Base-by-base conservation (phyloP, 2,113 vertebrate genomes). In the Oryctolagus cuniculus region DNA sequence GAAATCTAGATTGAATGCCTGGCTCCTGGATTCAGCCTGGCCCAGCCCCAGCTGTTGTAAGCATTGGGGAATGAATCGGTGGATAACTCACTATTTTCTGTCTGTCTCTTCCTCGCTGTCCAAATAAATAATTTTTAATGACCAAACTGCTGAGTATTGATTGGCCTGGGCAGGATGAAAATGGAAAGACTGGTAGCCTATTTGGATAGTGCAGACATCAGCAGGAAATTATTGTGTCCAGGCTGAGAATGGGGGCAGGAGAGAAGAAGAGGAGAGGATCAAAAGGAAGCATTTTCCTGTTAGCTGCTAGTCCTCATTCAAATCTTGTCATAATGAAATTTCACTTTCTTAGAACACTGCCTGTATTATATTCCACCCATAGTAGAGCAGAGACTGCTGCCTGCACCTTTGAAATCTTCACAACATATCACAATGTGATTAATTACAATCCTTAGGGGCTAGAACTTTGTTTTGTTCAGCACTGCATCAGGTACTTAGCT, bases 301-400 rank as follows among this genome's bases (percentile, higher is more conserved):
- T 29, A 5, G 10, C 1, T 38, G 44, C 21, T 34, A 0, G 22
- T 21, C 15, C 38, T 25, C 55, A 29, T 11, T 49, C 29, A 22
- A 21, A 3, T 25, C 53, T 58, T 25, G 4, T 15, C 5, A 5
- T 27, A 3, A n/a, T 5, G 1, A 3, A 29, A 61, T 5, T 51
- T 66, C 22, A 75, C 27, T 63, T 75, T 38, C 17, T 51, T 4
- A 27, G 29, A 36, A 25, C 11, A 3, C 15, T 53, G 53, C 73
- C 16, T 69, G 29, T 51, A 36, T 67, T 25, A 34, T 5, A 44
- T 0, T 0, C 67, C n/a, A 10, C 34, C 49, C 34, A 34, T 64
- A 17, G 63, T 7, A 73, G 17, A 25, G 49, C 8, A 74, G n/a
- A 0, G 5, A 22, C 22, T 49, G 19, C 22, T 2, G 13, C 29